phyloP scores from a whole-genome alignment of 2,113 vertebrate genomes.

The Archocentrus centrarchus region DNA sequence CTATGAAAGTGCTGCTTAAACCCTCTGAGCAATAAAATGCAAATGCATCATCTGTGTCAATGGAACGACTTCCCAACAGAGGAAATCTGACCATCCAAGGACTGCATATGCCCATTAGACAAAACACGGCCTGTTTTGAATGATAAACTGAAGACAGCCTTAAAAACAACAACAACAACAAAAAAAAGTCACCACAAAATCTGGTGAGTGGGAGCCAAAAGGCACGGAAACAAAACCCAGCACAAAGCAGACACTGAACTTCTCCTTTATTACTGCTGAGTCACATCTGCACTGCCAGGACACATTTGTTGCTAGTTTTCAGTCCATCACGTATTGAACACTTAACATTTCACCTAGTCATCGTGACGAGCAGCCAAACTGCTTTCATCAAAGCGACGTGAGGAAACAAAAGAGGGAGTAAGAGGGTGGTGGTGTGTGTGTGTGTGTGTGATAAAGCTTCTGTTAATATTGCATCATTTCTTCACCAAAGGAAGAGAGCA shows the following conservation, averaged over 20 bases:
- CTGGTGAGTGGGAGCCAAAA: background rate
- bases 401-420: background rate
- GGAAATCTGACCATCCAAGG: background rate
- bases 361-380: background rate
- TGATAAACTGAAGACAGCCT: background rate
- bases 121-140: background rate
- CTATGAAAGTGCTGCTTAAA: background rate
- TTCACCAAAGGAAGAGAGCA: background rate
- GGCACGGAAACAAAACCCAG: background rate
- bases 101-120: background rate
- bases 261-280: slow-evolving; percentile 13
- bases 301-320: background rate
- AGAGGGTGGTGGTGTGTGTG: no score
- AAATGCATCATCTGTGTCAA: background rate
- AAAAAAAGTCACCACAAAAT: background rate
- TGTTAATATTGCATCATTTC: slow-evolving; percentile 23
- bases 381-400: rapidly evolving
- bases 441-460: background rate
- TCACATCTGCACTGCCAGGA: background rate
- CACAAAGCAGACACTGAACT: slow-evolving; percentile 1
- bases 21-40: background rate
- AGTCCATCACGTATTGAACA: background rate
- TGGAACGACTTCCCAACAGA: background rate
- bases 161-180: background rate
- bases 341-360: background rate